Base-by-base conservation (phyloP, 1,140 invertebrate species). In the Listronotus bonariensis region DNA sequence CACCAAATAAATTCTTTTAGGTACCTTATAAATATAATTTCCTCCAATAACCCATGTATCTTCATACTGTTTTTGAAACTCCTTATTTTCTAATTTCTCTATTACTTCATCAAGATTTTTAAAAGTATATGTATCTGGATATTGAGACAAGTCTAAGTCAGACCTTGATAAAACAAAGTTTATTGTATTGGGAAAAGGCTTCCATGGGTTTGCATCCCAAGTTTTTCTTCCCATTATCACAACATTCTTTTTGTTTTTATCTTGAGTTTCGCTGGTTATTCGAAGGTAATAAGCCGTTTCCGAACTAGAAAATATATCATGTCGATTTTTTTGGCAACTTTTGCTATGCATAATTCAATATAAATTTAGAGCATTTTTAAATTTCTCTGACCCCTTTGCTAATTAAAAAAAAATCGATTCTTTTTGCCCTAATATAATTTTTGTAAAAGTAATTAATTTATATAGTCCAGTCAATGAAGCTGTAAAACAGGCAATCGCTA, bases 141-240 rank as follows among this genome's bases (percentile, higher is more conserved):
- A 86, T 1, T 84, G 76, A 71, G 86, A 79, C 3, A 83, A 78
- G 53, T 72, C 36, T 53, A 80, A 69, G 6, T 78, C 60, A 2
- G 82, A 80, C 63, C 78, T 86, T 46, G 91, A 92, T 0, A 98
- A 76, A 6, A 98, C 87, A 61, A 97, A 85, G 79, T 98, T 98
- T 6, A 96, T 80, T 67, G 96, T 83, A 32, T 87, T 79, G 6
- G 72, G 58, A 1, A 98, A 78, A 0, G 96, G 96, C 48, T 89
- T 83, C 74, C 86, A 91, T 0, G 96, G 96, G 59, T 98, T 93
- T 9, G 89, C 91, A 61, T 95, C 89, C 89, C 93, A 98, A 0
- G 95, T 97, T 68, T 85, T 89, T 58, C 92, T 80, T 1, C 96
- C 96, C 95, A 98, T 97, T 10, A 98, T 86, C 0, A 97, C 92